Conservation (phyloP, 2,113 vertebrate genomes). For the Chionodraco myersi region DNA sequence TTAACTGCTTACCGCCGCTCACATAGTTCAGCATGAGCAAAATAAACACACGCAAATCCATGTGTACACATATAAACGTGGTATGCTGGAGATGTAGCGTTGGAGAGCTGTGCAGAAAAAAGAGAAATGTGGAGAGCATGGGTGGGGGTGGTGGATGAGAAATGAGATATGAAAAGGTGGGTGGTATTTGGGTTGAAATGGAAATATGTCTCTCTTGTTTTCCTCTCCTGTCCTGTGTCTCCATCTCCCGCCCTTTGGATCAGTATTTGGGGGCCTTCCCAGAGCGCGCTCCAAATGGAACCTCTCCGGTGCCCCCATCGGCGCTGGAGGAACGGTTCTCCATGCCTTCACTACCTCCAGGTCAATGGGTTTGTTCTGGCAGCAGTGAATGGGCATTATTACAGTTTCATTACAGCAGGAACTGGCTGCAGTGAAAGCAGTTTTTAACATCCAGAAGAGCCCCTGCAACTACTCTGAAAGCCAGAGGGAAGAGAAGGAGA, state of each 20-base stretch:
- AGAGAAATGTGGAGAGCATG: conserved; percentile 9
- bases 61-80: neutral
- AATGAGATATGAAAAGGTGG: conserved; percentile 57
- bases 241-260: conserved; percentile 2
- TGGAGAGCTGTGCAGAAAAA: neutral
- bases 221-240: conserved; percentile 18
- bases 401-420: conserved; percentile 69
- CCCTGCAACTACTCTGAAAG: conserved; percentile 35
- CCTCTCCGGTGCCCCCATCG: conserved; percentile 36
- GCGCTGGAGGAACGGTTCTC: conserved; percentile 30
- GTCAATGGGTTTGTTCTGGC: conserved; percentile 75
- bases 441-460: conserved; percentile 56
- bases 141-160: conserved; percentile 24
- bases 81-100: neutral
- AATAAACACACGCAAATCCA: conserved; percentile 18
- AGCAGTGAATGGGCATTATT: conserved; percentile 65
- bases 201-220: conserved; percentile 57
- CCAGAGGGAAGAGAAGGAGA: neutral
- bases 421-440: conserved; percentile 60
- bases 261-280: neutral
- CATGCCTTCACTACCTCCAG: conserved; percentile 51
- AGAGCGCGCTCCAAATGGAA: conserved; percentile 51
- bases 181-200: conserved; percentile 55
- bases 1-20: conserved; percentile 27
- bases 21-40: conserved; percentile 18